These are phyloP conservation scores for Porites cylindrica DNA, from an alignment of 92 coral and sea anemone genomes.

Conservation along the genomic window DNA sequence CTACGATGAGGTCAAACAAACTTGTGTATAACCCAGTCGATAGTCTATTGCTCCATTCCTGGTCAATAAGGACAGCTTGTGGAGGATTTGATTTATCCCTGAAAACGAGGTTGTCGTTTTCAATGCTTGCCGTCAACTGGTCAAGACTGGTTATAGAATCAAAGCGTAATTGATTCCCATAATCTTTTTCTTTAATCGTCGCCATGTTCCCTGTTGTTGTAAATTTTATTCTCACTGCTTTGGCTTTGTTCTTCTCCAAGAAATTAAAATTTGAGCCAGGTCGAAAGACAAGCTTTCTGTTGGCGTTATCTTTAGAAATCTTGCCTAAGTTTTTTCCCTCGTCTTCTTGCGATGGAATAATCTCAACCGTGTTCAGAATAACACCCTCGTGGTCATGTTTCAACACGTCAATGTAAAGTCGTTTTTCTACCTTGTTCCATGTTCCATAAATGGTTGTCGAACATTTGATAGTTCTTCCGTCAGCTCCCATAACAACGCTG, in stretches of 20 bases:
- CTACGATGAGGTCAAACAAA: slow-evolving; percentile 21
- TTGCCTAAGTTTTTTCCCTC: slow-evolving; percentile 10
- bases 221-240: slow-evolving; percentile 12
- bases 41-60: slow-evolving; percentile 2
- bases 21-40: not conserved
- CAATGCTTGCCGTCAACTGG: slow-evolving; percentile 11
- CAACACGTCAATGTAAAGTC: slow-evolving; percentile 30
- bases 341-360: slow-evolving; percentile 29
- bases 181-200: slow-evolving; percentile 23
- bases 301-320: slow-evolving; percentile 14
- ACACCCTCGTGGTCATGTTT: slow-evolving; percentile 22
- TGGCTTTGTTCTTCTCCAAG: slow-evolving; percentile 22
- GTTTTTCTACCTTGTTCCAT: slow-evolving; percentile 8
- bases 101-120: slow-evolving; percentile 14
- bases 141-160: slow-evolving; percentile 21
- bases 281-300: slow-evolving; percentile 11
- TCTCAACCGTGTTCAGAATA: slow-evolving; percentile 24
- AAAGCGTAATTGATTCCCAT: slow-evolving; percentile 33
- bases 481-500: slow-evolving; percentile 27
- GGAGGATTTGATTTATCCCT: slow-evolving; percentile 33
- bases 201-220: slow-evolving; percentile 44
- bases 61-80: slow-evolving; percentile 29
- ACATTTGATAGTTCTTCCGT: slow-evolving; percentile 22
- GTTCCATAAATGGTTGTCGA: slow-evolving; percentile 34
- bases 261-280: slow-evolving; percentile 30